A percentile compares a stretch with the other conserved stretches of the same genome.
phyloP scores from a whole-genome alignment of 2,797 vertebrate species.

The Artibeus lituratus region DNA sequence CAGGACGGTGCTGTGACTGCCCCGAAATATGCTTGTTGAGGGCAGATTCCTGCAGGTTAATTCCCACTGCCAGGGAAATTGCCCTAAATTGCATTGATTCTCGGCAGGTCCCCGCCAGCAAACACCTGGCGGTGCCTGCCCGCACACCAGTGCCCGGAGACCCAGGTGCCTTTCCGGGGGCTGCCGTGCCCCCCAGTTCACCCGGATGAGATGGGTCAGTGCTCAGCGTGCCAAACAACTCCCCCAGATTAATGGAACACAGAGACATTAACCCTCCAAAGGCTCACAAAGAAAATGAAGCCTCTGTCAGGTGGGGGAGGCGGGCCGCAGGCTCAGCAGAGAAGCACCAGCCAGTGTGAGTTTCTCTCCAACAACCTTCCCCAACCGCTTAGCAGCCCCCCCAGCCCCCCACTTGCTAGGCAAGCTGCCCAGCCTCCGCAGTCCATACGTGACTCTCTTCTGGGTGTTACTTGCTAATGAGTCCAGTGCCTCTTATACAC shows the following conservation, averaged over 20 bases:
- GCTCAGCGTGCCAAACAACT: conserved; percentile 66
- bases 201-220: conserved; percentile 55
- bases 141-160: conserved; percentile 70
- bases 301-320: neutral
- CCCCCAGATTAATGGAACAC: conserved; percentile 61
- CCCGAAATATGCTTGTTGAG: conserved; percentile 64
- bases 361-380: neutral
- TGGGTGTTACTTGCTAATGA: conserved; percentile 48
- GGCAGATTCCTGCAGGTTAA: conserved; percentile 73
- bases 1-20: conserved; percentile 50
- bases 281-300: conserved; percentile 53
- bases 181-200: conserved; percentile 59
- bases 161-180: conserved; percentile 68
- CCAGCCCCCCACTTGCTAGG: neutral
- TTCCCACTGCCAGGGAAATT: conserved; percentile 72
- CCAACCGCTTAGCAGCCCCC: neutral
- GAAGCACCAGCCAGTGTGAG: neutral
- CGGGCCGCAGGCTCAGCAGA: neutral
- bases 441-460: conserved; percentile 48
- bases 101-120: conserved; percentile 69
- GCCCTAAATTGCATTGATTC: conserved; percentile 75
- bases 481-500: conserved; percentile 9
- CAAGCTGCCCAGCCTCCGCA: neutral
- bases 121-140: conserved; percentile 70
- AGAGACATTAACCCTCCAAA: conserved; percentile 65